Evolutionary conservation across 1,140 invertebrate species (phyloP), one percentile per base, ranked within the genome.

Genomic region (Babylonia areolata): DNA sequence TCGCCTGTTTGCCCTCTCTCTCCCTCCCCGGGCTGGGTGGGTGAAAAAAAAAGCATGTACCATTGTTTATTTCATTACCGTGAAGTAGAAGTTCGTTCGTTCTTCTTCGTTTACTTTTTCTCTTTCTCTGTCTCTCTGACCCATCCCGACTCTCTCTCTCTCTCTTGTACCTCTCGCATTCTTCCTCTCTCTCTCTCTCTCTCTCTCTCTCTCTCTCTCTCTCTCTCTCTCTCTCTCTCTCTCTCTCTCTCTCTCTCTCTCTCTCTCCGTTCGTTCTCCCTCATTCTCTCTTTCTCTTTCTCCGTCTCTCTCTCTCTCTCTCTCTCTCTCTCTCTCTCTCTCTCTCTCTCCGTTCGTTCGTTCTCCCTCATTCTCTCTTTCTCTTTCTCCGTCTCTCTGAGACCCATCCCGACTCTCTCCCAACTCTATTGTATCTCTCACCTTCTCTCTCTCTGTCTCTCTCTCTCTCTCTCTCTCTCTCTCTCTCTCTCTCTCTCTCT

Each of bases 231-330:
- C 42, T 46, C 40, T 37, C 35, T 28, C 77, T 46, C 77, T 46
- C 77, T 86, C 77, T 83, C 79, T 86, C 40, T 42, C 79, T 40
- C 73, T 40, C 73, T 84, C 73, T 84, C 77, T 40, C 40, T 84
- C 42, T 83, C 73, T 83, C 77, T 35, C 77, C 15, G 1, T 42
- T 75, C 71, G 6, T 12, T 75, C 35, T 86, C 77, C 46, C 40
- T 86, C 42, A 40, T 40, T 83, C 77, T 54, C 77, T n/a, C 5
- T 42, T 54, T n/a, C 31, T n/a, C 40, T 46, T 20, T 35, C 40
- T 20, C 17, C 31, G n/a, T 83, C 40, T 77, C 40, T 86, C 42
- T 83, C 73, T 83, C 77, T 54, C 77, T 51, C 40, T 78, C 73
- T 51, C 39, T 42, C 73, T 84, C 17, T 54, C 73, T 84, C 82